These are phyloP conservation scores for Chloropsis hardwickii DNA, from an alignment of 2,113 vertebrate species.

Conservation along the genomic window DNA sequence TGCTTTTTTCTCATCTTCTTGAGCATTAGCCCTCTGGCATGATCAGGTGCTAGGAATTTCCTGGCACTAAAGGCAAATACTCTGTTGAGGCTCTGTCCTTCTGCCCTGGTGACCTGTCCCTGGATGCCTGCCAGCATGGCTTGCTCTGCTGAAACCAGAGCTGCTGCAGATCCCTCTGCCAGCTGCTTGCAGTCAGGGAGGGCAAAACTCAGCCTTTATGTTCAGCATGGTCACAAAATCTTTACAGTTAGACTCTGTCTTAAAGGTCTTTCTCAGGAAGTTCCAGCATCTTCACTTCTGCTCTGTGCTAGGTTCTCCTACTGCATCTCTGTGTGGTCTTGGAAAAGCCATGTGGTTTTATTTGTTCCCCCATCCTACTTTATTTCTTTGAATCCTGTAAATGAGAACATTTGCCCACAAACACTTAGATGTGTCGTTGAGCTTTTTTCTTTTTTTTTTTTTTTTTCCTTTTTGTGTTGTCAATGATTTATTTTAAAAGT, in stretches of 20 bases:
- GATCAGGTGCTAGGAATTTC: neutral
- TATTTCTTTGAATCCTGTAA: neutral
- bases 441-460: neutral
- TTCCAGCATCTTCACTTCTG: neutral
- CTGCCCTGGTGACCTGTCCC: neutral
- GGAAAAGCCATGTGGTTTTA: neutral
- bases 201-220: neutral
- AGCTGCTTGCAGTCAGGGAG: neutral
- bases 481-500: neutral
- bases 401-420: neutral
- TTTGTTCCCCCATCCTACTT: neutral
- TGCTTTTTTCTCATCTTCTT: neutral
- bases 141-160: neutral
- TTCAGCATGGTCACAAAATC: neutral
- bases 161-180: neutral
- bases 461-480: neutral
- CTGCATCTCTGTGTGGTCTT: neutral
- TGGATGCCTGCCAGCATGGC: neutral
- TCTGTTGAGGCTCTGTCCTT: neutral
- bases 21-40: neutral
- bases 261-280: neutral
- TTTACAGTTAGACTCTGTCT: fast-evolving
- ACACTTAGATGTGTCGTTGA: neutral
- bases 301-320: neutral
- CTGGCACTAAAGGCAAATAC: neutral